phyloP scores from a whole-genome alignment of 1,140 invertebrate genomes.

The Macrosteles quadrilineatus region DNA sequence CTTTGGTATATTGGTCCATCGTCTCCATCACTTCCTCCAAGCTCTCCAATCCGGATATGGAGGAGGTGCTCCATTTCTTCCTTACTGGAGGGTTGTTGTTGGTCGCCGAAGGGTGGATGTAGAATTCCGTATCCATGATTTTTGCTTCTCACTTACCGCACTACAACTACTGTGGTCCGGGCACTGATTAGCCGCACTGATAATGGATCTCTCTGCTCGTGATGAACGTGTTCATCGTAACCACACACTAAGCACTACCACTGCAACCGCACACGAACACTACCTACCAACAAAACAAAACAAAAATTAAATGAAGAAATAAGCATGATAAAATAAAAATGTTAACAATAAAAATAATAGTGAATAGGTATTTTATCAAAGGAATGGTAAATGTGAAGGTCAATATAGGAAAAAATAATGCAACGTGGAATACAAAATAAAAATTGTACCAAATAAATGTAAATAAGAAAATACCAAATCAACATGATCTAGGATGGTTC shows the following conservation, averaged over 20 bases:
- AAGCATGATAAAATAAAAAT: too few species aligned
- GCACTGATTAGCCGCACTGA: neutral
- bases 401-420: too few species aligned
- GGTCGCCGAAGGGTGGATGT: conserved; percentile 31
- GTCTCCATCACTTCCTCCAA: conserved; percentile 44
- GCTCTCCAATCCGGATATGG: conserved; percentile 51
- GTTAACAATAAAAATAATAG: too few species aligned
- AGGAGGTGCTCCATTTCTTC: conserved; percentile 52
- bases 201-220: neutral
- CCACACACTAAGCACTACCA: neutral
- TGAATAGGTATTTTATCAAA: too few species aligned
- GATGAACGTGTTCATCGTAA: neutral
- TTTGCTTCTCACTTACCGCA: neutral
- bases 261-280: neutral
- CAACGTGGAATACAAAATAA: too few species aligned
- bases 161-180: too few species aligned
- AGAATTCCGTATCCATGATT: conserved; percentile 37
- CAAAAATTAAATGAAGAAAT: neutral
- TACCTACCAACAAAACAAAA: conserved; percentile 17
- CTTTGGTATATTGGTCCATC: conserved; percentile 12
- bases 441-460: too few species aligned
- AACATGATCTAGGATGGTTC: too few species aligned
- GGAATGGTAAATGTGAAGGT: too few species aligned
- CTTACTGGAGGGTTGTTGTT: conserved; percentile 45
- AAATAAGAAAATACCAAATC: too few species aligned